Percentiles rank a stretch among this genome's conserved stretches.
phyloP scores from a whole-genome alignment of 2,888 invertebrate genomes.

The Drosophila recens region DNA sequence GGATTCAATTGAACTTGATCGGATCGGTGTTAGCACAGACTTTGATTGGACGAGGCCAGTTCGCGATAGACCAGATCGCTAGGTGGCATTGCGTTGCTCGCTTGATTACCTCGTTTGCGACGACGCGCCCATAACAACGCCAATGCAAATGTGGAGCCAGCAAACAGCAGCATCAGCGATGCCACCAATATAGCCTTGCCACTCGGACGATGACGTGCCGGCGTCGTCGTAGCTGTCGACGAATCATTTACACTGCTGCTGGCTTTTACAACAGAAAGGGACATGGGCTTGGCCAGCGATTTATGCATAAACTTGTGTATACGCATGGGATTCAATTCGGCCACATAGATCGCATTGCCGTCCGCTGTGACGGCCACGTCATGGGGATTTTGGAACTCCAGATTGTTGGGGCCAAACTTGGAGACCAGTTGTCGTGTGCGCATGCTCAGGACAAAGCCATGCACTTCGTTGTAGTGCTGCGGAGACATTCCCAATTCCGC shows the following conservation, averaged over 20 bases:
- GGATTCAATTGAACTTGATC: constrained; percentile 6
- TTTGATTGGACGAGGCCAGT: constrained; percentile 83
- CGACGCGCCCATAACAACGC: constrained; percentile 86
- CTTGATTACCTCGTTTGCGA: constrained; percentile 87
- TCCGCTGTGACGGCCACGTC: constrained; percentile 91
- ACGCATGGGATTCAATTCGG: constrained; percentile 90
- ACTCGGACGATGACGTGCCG: constrained; percentile 74
- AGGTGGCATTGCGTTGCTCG: constrained; percentile 81
- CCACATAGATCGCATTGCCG: constrained; percentile 90
- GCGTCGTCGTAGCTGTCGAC: constrained; percentile 10
- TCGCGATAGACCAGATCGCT: constrained; percentile 85
- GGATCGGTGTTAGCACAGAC: constrained; percentile 78
- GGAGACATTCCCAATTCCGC: constrained; percentile 70
- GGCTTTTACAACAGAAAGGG: constrained; percentile 65
- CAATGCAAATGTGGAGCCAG: constrained; percentile 85
- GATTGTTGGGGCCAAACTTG: constrained; percentile 88
- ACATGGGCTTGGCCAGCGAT: constrained; percentile 75
- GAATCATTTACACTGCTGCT: background rate
- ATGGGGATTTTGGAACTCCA: constrained; percentile 90
- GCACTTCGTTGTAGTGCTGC: constrained; percentile 85
- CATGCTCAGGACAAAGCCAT: constrained; percentile 90
- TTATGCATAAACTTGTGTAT: constrained; percentile 87
- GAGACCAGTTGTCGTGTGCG: constrained; percentile 87
- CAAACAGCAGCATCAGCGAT: constrained; percentile 85
- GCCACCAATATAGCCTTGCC: constrained; percentile 85